Evolutionary conservation across 92 coral and sea anemone species (phyloP).

Genomic region (Epizoanthus ramosus): DNA sequence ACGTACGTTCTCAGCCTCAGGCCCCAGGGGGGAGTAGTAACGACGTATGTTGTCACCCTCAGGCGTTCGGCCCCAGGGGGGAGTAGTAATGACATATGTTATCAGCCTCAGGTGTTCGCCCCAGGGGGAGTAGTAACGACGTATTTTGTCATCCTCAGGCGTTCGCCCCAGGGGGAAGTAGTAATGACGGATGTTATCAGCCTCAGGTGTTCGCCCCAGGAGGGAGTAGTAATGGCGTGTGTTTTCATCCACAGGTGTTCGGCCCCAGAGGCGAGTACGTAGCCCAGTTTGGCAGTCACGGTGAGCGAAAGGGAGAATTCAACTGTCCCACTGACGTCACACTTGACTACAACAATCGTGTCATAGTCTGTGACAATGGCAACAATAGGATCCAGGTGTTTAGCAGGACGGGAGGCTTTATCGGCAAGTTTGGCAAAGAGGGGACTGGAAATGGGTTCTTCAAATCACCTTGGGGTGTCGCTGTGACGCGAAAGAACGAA

Average conservation of each 20-base stretch:
- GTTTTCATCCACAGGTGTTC: constrained; percentile 40
- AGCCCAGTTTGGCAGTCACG: constrained; percentile 91
- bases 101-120: too few relatives aligned
- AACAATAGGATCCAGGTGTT: constrained; percentile 94
- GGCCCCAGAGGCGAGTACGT: constrained; percentile 92
- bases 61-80: too few relatives aligned
- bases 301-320: constrained; percentile 95
- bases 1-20: too few relatives aligned
- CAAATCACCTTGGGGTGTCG: constrained; percentile 99
- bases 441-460: constrained; percentile 96
- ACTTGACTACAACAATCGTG: constrained; percentile 82
- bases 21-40: too few relatives aligned
- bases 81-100: too few relatives aligned
- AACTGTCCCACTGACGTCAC: constrained; percentile 99
- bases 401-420: constrained; percentile 86
- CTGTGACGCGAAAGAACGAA: constrained; percentile 78
- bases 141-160: too few relatives aligned
- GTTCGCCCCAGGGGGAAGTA: too few relatives aligned
- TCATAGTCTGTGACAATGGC: constrained; percentile 96
- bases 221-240: background rate
- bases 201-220: too few relatives aligned
- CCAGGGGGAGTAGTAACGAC: too few relatives aligned
- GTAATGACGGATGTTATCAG: too few relatives aligned
- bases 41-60: too few relatives aligned
- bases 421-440: constrained; percentile 97